Base-by-base conservation (phyloP, 2,797 vertebrate species). In the Hylomyscus alleni region DNA sequence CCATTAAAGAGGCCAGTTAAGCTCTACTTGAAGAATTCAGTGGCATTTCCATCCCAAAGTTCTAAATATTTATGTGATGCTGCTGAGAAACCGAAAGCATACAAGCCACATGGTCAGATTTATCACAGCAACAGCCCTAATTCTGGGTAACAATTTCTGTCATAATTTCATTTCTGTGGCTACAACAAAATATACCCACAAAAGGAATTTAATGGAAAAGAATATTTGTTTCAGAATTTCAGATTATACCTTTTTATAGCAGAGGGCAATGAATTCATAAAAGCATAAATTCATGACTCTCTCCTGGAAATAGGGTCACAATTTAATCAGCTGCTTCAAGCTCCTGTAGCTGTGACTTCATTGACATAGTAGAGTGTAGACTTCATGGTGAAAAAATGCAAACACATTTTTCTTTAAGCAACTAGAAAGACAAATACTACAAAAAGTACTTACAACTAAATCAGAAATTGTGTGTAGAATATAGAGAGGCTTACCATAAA, bases 381-480 rank as follows among this genome's bases (percentile, higher is more conserved):
- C 58, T 62, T 58, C 40, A 29, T 14, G 29, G 24, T 83, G 58
- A 44, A 14, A 62, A 83, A 44, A 40, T 44, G 56, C 29, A 62
- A 44, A 58, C 6, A 62, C 2, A 44, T 44, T 83, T 44, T 60
- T 3, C 14, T 40, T 83, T 44, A 62, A 44, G 9, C 56, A 83
- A 62, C 9, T 31, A 9, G 15, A 44, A 83, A 44, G 8, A 29
- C 9, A 83, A 19, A 17, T 60, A 44, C n/a, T 40, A 40, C 40
- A 37, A 29, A 31, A 34, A 19, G 24, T 12, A 22, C 40, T 90
- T 58, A 89, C 26, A 89, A 94, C n/a, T 82, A 83, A 94, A 94
- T 40, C 10, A 81, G 89, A 82, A 73, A 26, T 37, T 40, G 1
- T 31, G 1, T 60, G 24, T 50, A n/a, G 1, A 90, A 8, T 77